phyloP scores from a whole-genome alignment of 2,113 vertebrate species.

The Donacobius atricapilla region DNA sequence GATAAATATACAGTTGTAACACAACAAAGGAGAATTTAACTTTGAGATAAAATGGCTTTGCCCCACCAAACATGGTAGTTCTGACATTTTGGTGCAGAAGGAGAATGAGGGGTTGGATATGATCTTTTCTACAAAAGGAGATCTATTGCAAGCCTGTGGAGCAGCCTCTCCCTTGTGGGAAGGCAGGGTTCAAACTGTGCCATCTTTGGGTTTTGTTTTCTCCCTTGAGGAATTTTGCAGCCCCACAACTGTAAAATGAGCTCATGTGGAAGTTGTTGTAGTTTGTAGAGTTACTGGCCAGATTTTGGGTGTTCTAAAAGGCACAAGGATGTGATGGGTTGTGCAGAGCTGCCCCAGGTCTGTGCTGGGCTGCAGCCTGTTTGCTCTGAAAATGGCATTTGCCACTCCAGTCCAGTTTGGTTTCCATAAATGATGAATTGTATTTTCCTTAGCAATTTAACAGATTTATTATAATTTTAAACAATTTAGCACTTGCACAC shows the following conservation, averaged over 20 bases:
- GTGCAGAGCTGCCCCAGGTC: not conserved
- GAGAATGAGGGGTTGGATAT: not conserved
- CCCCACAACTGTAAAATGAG: not conserved
- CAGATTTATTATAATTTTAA: not conserved
- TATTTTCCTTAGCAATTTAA: not conserved
- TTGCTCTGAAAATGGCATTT: not conserved
- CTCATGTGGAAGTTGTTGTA: not conserved
- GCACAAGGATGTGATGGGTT: not conserved
- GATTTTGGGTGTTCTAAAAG: not conserved
- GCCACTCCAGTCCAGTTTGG: not conserved
- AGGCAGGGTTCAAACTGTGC: not conserved
- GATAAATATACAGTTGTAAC: not conserved
- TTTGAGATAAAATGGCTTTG: not conserved
- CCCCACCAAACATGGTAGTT: not conserved
- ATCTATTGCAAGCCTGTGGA: not conserved
- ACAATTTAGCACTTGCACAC: not conserved
- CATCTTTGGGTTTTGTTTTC: not conserved
- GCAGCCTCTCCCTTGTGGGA: not conserved
- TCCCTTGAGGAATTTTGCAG: not conserved
- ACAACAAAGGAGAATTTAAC: not conserved
- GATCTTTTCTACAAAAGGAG: not conserved
- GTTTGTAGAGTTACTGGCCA: not conserved
- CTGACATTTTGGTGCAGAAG: not conserved
- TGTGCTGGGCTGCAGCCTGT: not conserved
- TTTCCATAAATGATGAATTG: not conserved